Percentiles rank a stretch among this genome's conserved stretches.
Conservation (phyloP, 2,888 invertebrate genomes). For the Diploptera punctata region DNA sequence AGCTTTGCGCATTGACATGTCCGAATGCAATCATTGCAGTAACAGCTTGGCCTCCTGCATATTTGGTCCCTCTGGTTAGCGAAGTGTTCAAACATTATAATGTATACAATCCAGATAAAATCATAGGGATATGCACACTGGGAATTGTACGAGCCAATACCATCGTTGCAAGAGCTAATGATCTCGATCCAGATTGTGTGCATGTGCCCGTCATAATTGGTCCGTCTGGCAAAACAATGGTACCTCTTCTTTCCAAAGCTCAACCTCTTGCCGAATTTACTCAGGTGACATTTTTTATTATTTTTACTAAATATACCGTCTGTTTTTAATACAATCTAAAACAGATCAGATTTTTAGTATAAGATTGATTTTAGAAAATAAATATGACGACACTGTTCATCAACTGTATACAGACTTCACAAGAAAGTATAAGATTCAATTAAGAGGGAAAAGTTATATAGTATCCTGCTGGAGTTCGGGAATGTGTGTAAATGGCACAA, state of each 20-base stretch:
- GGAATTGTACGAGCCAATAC: neutral
- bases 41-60: neutral
- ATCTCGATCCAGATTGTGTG: neutral
- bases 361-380: no score
- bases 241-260: neutral
- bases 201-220: neutral
- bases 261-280: neutral
- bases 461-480: no score
- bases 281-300: no score
- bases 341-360: no score
- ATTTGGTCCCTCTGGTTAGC: neutral
- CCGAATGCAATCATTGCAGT: neutral
- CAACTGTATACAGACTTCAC: no score
- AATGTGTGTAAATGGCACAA: no score
- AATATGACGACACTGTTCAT: no score
- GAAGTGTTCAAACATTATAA: neutral
- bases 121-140: neutral
- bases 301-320: no score
- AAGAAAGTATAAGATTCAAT: no score
- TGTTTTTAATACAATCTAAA: no score
- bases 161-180: neutral
- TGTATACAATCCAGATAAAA: neutral
- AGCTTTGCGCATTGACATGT: neutral
- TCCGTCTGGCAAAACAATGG: neutral
- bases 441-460: no score